phyloP scores from a whole-genome alignment of 2,113 vertebrate genomes.

The Oncorhynchus masou region DNA sequence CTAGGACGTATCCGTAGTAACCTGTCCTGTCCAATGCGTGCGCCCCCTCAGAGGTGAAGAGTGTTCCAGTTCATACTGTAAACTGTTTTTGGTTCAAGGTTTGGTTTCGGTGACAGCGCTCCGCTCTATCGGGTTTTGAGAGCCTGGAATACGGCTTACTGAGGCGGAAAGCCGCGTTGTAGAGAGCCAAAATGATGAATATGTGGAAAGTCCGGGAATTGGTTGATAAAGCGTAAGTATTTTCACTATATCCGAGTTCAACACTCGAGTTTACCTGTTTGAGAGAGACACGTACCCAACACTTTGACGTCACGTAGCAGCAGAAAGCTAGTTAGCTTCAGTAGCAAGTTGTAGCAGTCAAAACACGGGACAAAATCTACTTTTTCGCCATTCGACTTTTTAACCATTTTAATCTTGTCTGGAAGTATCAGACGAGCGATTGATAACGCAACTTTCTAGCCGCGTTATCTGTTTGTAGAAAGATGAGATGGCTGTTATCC shows the following conservation, averaged over 20 bases:
- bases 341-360: background rate
- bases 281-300: conserved; percentile 77
- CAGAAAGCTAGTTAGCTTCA: conserved; percentile 55
- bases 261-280: conserved; percentile 66
- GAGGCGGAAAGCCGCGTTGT: conserved; percentile 58
- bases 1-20: conserved; percentile 57
- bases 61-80: conserved; percentile 55
- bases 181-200: conserved; percentile 83
- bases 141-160: conserved; percentile 50
- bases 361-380: background rate
- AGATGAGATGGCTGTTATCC: background rate
- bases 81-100: conserved; percentile 57
- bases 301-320: conserved; percentile 75
- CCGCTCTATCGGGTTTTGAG: conserved; percentile 16
- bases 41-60: conserved; percentile 69
- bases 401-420: background rate
- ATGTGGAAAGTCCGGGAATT: conserved; percentile 95
- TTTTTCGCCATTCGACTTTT: background rate
- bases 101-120: conserved; percentile 57
- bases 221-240: conserved; percentile 96
- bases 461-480: no score
- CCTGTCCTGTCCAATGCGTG: conserved; percentile 54
- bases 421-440: background rate
- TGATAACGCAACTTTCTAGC: background rate
- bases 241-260: background rate